These are phyloP conservation scores for Pogonus chalceus DNA, from an alignment of 1,140 invertebrate genomes.

Conservation along the genomic window DNA sequence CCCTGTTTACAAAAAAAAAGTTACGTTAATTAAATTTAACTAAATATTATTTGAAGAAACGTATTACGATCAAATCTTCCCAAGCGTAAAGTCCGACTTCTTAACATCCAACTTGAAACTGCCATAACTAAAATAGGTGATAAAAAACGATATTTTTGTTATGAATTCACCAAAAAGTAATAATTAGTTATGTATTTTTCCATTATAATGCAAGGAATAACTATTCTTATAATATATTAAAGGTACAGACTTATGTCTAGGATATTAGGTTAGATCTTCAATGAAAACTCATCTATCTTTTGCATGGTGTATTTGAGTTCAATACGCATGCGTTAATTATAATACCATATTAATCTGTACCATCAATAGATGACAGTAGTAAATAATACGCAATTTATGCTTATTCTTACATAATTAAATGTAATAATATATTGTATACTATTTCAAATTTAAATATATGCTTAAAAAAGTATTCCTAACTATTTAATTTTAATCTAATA, in stretches of 20 bases:
- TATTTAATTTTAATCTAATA: no score
- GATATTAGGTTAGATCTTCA: background rate
- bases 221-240: background rate
- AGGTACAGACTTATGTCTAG: no score
- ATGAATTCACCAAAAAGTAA: background rate
- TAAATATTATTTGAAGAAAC: slow-evolving; percentile 16
- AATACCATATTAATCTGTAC: no score
- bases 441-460: no score
- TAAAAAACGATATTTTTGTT: background rate
- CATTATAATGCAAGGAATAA: background rate
- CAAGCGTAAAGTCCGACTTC: slow-evolving; percentile 35
- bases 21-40: slow-evolving; percentile 1
- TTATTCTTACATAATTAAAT: no score
- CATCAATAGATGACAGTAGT: no score
- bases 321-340: no score
- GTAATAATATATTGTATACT: no score
- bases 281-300: background rate
- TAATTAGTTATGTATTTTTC: background rate
- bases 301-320: background rate
- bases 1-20: slow-evolving; percentile 34
- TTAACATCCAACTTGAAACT: slow-evolving; percentile 37
- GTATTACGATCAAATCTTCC: slow-evolving; percentile 35
- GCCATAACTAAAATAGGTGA: slow-evolving; percentile 27
- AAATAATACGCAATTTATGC: no score
- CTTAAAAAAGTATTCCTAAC: no score